Conservation (phyloP, 2,888 invertebrate genomes). For the Napeogenes sylphis region DNA sequence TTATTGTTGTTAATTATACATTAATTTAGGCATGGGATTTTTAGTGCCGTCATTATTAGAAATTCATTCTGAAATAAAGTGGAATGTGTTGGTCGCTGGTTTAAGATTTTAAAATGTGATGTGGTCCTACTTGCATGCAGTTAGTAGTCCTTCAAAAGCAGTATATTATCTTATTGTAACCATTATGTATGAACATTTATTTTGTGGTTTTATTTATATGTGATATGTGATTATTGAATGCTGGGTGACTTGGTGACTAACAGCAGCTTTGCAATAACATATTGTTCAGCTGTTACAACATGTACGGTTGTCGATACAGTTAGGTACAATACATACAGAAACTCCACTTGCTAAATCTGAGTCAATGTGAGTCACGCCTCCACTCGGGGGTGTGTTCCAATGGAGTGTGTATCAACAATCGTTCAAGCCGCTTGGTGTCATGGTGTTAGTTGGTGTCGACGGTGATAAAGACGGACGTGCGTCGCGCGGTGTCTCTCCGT, state of each 20-base stretch:
- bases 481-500: conserved; percentile 65
- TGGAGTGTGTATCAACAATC: conserved; percentile 14
- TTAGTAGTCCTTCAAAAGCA: too few relatives aligned
- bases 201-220: too few relatives aligned
- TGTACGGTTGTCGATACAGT: conserved; percentile 35
- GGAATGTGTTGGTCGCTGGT: too few relatives aligned
- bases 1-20: background rate
- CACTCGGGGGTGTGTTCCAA: too few relatives aligned
- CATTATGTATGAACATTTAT: too few relatives aligned
- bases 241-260: conserved; percentile 47
- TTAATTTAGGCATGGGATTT: background rate
- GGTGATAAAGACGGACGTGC: conserved; percentile 86
- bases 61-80: too few relatives aligned
- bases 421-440: conserved; percentile 25
- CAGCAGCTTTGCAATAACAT: conserved; percentile 44
- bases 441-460: conserved; percentile 83
- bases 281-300: conserved; percentile 44
- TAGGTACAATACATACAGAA: too few relatives aligned
- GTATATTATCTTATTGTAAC: too few relatives aligned
- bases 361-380: too few relatives aligned
- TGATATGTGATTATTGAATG: background rate
- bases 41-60: background rate
- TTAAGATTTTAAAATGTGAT: too few relatives aligned
- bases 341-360: too few relatives aligned
- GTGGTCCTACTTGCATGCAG: too few relatives aligned